Conservation (phyloP, 2,797 vertebrate genomes). For the Liparis tanakae region DNA sequence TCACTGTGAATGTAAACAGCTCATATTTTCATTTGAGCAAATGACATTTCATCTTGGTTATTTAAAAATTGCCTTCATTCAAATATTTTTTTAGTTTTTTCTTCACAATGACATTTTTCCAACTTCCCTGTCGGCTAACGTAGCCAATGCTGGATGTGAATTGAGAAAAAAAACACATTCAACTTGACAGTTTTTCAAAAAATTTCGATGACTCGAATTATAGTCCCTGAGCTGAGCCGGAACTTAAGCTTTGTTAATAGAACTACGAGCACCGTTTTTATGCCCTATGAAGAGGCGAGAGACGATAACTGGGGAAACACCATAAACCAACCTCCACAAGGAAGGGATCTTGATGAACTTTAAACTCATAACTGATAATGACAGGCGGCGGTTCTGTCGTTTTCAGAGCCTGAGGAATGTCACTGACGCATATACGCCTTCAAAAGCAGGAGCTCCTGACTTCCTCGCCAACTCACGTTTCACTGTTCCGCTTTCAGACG, state of each 20-base stretch:
- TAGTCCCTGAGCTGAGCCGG: background rate
- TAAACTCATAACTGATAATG: background rate
- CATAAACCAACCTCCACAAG: background rate
- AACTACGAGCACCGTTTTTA: background rate
- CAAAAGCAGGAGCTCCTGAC: conserved; percentile 10
- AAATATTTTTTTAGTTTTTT: background rate
- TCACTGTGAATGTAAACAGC: background rate
- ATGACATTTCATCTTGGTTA: background rate
- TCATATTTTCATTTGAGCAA: background rate
- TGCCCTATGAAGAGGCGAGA: background rate
- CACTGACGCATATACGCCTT: conserved; percentile 12
- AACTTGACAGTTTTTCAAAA: background rate
- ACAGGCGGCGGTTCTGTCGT: background rate
- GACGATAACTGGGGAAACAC: background rate
- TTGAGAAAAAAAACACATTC: background rate
- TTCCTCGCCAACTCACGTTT: conserved; percentile 34
- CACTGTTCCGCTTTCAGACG: conserved; percentile 14
- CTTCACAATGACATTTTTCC: background rate
- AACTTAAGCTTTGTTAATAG: background rate
- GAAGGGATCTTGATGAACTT: background rate
- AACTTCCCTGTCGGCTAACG: background rate
- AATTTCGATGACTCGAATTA: background rate
- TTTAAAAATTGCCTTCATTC: background rate
- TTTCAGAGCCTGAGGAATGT: background rate
- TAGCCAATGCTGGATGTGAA: background rate